These are phyloP conservation scores for Scaptomyza caliginosa DNA, from an alignment of 2,888 invertebrate species.

Conservation along the genomic window DNA sequence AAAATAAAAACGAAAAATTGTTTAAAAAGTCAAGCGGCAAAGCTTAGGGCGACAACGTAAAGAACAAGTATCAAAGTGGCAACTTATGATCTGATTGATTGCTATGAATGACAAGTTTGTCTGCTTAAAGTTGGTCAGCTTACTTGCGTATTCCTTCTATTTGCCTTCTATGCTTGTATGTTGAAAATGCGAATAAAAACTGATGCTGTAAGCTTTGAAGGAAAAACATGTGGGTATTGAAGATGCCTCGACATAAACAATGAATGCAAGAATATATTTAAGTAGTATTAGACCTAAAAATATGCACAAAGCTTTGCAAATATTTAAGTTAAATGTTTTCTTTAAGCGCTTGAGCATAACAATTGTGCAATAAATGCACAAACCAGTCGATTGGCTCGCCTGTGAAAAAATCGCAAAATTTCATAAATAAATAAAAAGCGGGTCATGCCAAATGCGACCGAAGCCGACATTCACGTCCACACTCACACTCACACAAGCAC, in stretches of 20 bases:
- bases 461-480: no score
- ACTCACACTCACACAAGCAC: not conserved
- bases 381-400: constrained; percentile 57
- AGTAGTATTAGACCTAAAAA: not conserved
- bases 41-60: constrained; percentile 5
- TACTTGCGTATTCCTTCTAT: not conserved
- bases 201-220: not conserved
- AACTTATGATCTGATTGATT: constrained; percentile 24
- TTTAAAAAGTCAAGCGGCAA: constrained; percentile 23
- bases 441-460: constrained; percentile 55
- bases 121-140: constrained; percentile 14
- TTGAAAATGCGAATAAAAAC: not conserved
- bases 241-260: no score
- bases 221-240: not conserved
- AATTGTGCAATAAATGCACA: constrained; percentile 43
- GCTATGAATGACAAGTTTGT: constrained; percentile 21
- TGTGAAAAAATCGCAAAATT: constrained; percentile 51
- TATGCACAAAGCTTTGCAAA: not conserved
- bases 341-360: not conserved
- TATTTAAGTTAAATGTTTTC: not conserved
- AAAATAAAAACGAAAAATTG: constrained; percentile 1
- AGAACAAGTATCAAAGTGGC: constrained; percentile 20
- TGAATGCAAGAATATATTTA: no score
- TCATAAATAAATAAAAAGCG: constrained; percentile 66
- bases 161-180: not conserved